A percentile compares a stretch with the other conserved stretches of the same genome.
phyloP scores from a whole-genome alignment of 1,140 invertebrate species.

The Subanguina moxae region DNA sequence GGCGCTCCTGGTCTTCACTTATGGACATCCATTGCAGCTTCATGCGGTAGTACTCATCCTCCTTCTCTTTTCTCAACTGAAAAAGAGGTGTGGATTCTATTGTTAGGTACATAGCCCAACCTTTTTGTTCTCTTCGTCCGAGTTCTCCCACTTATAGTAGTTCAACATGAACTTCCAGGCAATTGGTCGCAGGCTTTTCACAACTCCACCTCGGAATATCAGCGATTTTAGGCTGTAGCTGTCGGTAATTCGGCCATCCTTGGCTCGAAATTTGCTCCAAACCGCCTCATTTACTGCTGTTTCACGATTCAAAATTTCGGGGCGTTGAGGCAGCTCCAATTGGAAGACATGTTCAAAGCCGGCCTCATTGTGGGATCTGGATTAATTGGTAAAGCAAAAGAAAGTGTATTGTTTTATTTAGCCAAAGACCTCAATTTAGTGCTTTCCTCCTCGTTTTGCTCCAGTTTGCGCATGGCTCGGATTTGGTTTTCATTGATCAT shows the following conservation, averaged over 20 bases:
- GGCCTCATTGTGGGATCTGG: conserved; percentile 44
- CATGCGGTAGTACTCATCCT: conserved; percentile 86
- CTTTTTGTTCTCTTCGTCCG: conserved; percentile 69
- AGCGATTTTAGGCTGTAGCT: conserved; percentile 49
- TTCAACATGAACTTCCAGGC: conserved; percentile 92
- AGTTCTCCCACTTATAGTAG: conserved; percentile 80
- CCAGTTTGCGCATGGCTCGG: conserved; percentile 37
- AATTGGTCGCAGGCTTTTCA: conserved; percentile 69
- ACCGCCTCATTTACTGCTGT: conserved; percentile 28
- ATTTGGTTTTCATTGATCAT: conserved; percentile 46
- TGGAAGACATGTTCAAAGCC: conserved; percentile 48
- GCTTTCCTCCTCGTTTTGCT: conserved; percentile 22
- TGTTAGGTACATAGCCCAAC: conserved; percentile 14
- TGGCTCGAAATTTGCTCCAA: conserved; percentile 27
- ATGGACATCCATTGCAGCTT: conserved; percentile 93
- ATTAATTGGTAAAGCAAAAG: background rate
- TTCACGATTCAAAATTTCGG: conserved; percentile 34
- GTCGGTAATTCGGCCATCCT: conserved; percentile 42
- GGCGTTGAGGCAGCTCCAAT: conserved; percentile 42
- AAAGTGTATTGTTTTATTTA: no score
- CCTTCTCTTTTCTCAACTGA: conserved; percentile 48
- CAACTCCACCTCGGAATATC: conserved; percentile 53
- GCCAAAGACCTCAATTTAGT: conserved; percentile 21
- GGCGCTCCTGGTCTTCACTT: conserved; percentile 75
- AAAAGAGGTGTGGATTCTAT: no score